Evolutionary conservation across 2,797 vertebrate species (phyloP).

Genomic region (Lacerta bilineata): DNA sequence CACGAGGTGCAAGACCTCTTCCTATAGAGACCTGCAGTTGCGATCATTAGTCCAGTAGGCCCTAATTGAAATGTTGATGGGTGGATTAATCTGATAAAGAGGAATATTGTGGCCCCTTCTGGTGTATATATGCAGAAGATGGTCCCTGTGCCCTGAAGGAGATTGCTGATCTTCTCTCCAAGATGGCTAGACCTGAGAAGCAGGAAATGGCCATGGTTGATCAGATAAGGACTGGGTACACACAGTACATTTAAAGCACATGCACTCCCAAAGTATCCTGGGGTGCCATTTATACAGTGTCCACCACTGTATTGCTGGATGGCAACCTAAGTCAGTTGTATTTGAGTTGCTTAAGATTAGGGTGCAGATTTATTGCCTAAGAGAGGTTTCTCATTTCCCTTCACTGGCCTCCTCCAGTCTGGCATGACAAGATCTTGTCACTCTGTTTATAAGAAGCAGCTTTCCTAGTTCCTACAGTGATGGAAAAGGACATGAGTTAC

Average conservation of each 20-base stretch:
- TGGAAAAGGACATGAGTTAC: neutral
- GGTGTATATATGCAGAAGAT: neutral
- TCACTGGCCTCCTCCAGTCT: neutral
- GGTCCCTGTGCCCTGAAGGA: neutral
- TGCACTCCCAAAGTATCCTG: neutral
- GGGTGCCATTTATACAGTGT: neutral
- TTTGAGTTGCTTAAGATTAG: neutral
- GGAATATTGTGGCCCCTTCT: conserved; percentile 3
- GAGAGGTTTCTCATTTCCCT: neutral
- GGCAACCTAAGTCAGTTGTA: neutral
- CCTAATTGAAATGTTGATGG: conserved; percentile 39
- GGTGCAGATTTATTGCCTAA: neutral
- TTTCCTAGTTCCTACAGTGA: neutral
- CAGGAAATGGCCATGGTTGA: neutral
- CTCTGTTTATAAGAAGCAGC: neutral
- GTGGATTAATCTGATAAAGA: conserved; percentile 27
- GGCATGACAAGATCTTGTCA: neutral
- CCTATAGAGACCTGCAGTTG: conserved; percentile 25
- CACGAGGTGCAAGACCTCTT: conserved; percentile 39
- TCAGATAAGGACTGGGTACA: neutral
- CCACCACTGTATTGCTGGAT: neutral
- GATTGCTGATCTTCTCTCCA: neutral
- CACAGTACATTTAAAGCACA: no score
- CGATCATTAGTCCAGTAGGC: conserved; percentile 31
- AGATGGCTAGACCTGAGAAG: neutral